Base-by-base conservation (phyloP, 2,797 vertebrate genomes). In the Pipistrellus kuhlii region DNA sequence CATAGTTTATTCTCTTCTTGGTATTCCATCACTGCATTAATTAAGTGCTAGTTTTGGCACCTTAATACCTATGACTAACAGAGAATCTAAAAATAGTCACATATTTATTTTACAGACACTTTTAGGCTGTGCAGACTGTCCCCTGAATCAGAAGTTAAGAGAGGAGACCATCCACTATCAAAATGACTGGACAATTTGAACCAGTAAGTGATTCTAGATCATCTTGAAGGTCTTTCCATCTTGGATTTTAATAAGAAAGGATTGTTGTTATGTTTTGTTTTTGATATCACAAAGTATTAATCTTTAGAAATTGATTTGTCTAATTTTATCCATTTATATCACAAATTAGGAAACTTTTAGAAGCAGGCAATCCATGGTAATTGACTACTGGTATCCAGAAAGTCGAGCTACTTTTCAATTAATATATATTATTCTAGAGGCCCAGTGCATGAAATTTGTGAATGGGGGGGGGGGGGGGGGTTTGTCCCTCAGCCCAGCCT, bases 371-470 rank as follows among this genome's bases (percentile, higher is more conserved):
- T 59, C 38, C 20, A 68, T 14, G 8, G 9, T 38, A 73, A 91
- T 30, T 11, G 71, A 46, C n/a, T 64, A 21, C 7, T 38, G 51
- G 73, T 89, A 95, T 88, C 44, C 53, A 96, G 35, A 18, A 97
- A 51, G 23, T 57, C n/a, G 46, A 78, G 32, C 1, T 8, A 35
- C 4, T 69, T 90, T 90, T 90, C 25, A 88, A 71, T 41, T 91
- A 77, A 35, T 35, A 41, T 64, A 44, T 44, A 53, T 53, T 27
- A 38, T 21, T 53, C 51, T 51, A 51, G 51, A 51, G 51, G 51
- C 51, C 51, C 51, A 18, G 51, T 51, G 51, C 17, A 51, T 51
- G 17, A 51, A 17, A 51, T 51, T 51, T 17, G 17, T 51, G 51
- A 17, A 51, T 51, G 48, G 48, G 48, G 48, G 5, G 5, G 48